A percentile compares a stretch with the other conserved stretches of the same genome.
Conservation (phyloP, 2,888 invertebrate species). For the Plagiodera versicolora region DNA sequence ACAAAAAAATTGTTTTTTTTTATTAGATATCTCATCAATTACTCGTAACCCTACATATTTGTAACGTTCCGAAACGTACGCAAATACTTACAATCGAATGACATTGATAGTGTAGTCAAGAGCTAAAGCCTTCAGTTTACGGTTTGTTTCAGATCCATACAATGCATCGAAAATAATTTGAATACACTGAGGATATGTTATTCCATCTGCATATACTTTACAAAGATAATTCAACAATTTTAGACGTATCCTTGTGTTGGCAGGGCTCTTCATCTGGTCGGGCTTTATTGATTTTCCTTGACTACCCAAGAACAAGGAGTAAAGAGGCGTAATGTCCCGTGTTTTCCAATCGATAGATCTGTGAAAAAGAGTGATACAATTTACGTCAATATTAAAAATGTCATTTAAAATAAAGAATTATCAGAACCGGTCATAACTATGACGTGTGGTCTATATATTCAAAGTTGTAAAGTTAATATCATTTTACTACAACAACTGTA, state of each 20-base stretch:
- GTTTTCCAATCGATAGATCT: slow-evolving; percentile 80
- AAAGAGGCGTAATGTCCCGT: slow-evolving; percentile 73
- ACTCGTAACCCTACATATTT: no score
- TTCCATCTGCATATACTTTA: slow-evolving; percentile 69
- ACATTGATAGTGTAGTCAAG: slow-evolving; percentile 81
- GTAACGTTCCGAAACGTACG: no score
- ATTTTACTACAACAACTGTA: no score
- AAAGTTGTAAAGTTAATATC: no score
- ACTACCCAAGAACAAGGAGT: slow-evolving; percentile 75
- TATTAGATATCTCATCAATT: no score
- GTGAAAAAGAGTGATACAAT: slow-evolving; percentile 37
- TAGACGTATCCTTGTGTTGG: slow-evolving; percentile 80
- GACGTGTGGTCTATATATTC: no score
- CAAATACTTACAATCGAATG: slow-evolving; percentile 72
- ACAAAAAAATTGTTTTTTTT: no score
- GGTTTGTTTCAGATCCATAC: slow-evolving; percentile 81
- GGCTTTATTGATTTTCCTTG: slow-evolving; percentile 60
- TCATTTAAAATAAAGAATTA: no score
- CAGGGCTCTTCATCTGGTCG: slow-evolving; percentile 76
- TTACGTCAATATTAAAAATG: no score
- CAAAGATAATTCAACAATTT: slow-evolving; percentile 84
- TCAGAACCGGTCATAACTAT: no score
- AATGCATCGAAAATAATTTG: slow-evolving; percentile 88
- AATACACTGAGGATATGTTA: slow-evolving; percentile 78
- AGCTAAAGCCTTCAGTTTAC: slow-evolving; percentile 78